Conservation (phyloP, 2,797 vertebrate genomes). For the Philypnodon macrostomus region DNA sequence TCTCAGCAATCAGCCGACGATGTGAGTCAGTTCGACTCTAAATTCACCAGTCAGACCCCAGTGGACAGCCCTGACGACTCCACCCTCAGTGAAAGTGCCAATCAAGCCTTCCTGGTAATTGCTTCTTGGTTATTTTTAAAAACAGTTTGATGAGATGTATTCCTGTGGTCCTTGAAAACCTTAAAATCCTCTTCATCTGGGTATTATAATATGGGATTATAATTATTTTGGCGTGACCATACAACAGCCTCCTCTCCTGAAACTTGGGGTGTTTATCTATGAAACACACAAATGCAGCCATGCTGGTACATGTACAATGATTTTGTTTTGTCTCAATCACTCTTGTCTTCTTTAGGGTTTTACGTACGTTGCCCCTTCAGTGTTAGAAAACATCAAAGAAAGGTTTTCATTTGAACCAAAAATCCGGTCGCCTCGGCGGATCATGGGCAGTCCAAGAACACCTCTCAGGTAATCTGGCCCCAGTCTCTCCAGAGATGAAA, state of each 20-base stretch:
- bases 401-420: slow-evolving; percentile 98
- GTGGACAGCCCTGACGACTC: slow-evolving; percentile 99
- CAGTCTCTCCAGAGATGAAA: not conserved
- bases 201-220: too few relatives aligned
- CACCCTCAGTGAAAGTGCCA: slow-evolving; percentile 98
- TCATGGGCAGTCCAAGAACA: slow-evolving; percentile 94
- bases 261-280: too few relatives aligned
- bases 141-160: too few relatives aligned
- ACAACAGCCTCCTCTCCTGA: too few relatives aligned
- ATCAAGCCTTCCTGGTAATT: slow-evolving; percentile 96
- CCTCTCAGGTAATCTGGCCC: slow-evolving; percentile 85
- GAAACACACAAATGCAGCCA: too few relatives aligned
- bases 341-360: slow-evolving; percentile 81
- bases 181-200: too few relatives aligned
- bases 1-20: slow-evolving; percentile 97
- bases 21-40: slow-evolving; percentile 99
- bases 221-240: too few relatives aligned
- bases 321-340: not conserved
- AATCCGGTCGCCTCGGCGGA: slow-evolving; percentile 94
- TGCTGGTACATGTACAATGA: too few relatives aligned
- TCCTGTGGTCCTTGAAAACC: too few relatives aligned
- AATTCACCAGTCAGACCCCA: slow-evolving; percentile 99
- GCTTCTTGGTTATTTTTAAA: too few relatives aligned
- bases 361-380: slow-evolving; percentile 97
- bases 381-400: slow-evolving; percentile 98